phyloP scores from a whole-genome alignment of 2,888 invertebrate genomes.

The Invenusta paracnida region DNA sequence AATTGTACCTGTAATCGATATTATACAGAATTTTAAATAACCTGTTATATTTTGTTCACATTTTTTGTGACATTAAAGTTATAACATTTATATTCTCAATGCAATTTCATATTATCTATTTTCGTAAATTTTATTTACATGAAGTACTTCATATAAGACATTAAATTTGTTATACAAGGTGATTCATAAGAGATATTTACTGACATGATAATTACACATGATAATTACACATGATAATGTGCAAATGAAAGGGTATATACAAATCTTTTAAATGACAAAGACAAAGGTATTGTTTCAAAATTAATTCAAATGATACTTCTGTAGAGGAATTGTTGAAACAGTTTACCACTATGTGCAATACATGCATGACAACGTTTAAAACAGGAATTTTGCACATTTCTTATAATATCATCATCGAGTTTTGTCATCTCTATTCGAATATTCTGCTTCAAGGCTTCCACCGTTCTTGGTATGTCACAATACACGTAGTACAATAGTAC shows the following conservation, averaged over 20 bases:
- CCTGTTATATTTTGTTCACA: too few species aligned
- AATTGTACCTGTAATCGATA: too few species aligned
- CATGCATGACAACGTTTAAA: background rate
- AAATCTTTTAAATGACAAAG: background rate
- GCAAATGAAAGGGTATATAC: background rate
- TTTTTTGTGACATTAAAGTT: too few species aligned
- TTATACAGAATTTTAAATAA: too few species aligned
- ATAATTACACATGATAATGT: background rate
- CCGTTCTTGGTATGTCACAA: background rate
- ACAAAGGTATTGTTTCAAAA: background rate
- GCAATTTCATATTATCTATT: too few species aligned
- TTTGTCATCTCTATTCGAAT: background rate
- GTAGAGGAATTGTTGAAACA: background rate
- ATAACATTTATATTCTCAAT: too few species aligned
- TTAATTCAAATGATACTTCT: background rate
- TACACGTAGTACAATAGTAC: background rate
- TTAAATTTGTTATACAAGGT: too few species aligned
- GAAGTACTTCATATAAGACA: too few species aligned
- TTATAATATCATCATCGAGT: background rate
- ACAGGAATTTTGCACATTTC: slow-evolving; percentile 8
- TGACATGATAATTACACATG: background rate
- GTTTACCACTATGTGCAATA: background rate
- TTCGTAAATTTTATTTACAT: too few species aligned
- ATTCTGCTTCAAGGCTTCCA: background rate
- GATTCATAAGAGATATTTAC: background rate